Conservation (phyloP, 2,888 invertebrate species). For the Diaperis boleti region DNA sequence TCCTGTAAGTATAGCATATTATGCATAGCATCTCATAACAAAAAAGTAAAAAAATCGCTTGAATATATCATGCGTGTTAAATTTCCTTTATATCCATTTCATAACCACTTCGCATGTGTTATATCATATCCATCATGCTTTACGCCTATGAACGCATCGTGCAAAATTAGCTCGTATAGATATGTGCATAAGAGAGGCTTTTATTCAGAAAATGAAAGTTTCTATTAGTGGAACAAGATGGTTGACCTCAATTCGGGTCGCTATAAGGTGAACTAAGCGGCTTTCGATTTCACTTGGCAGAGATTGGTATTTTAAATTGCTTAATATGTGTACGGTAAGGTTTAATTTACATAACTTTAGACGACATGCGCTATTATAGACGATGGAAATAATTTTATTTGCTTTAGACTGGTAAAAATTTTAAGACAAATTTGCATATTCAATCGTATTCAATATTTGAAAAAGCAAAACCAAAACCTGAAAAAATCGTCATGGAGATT, state of each 20-base stretch:
- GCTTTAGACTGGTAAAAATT: no score
- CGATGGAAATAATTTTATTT: no score
- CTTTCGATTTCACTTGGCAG: constrained; percentile 41
- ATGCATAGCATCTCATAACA: no score
- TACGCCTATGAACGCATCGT: constrained; percentile 1
- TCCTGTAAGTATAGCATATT: no score
- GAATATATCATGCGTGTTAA: neutral
- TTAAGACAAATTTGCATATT: no score
- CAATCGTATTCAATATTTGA: no score
- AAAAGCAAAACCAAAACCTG: no score
- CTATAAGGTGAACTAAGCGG: constrained; percentile 32
- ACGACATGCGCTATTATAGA: neutral
- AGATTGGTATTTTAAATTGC: constrained; percentile 14
- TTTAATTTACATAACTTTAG: constrained; percentile 12
- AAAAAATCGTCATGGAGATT: no score
- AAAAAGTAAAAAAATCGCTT: neutral
- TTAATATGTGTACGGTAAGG: constrained; percentile 5
- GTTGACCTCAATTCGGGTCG: constrained; percentile 42
- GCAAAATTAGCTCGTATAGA: constrained; percentile 16
- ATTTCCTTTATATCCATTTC: neutral
- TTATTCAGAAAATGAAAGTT: constrained; percentile 42
- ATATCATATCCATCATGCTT: no score
- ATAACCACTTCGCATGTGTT: constrained; percentile 4
- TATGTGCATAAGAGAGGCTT: constrained; percentile 19
- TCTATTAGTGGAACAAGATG: constrained; percentile 41